These are phyloP conservation scores for Drosophila teissieri DNA, from an alignment of 1,140 invertebrate species.

Conservation along the genomic window DNA sequence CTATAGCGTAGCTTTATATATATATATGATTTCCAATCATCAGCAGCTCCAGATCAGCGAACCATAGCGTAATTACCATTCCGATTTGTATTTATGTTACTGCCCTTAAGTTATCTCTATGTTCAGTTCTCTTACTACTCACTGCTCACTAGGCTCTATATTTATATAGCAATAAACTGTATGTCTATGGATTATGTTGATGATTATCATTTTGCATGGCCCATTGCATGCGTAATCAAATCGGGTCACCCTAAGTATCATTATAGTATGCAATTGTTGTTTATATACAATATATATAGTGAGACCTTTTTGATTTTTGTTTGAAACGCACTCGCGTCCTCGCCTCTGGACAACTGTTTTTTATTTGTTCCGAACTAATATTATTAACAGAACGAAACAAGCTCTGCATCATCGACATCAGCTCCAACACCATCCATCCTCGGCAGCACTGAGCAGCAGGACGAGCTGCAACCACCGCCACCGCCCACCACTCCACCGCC, in stretches of 20 bases:
- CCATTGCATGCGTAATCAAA: conserved; percentile 60
- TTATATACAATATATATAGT: conserved; percentile 4
- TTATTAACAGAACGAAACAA: conserved; percentile 85
- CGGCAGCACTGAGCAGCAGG: conserved; percentile 32
- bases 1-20: conserved; percentile 29
- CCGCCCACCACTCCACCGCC: conserved; percentile 67
- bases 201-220: conserved; percentile 66
- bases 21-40: conserved; percentile 52
- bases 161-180: conserved; percentile 30
- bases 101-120: conserved; percentile 48
- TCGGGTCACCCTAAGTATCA: conserved; percentile 30
- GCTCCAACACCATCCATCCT: neutral
- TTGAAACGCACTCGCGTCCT: conserved; percentile 40
- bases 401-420: conserved; percentile 53
- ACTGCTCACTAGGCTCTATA: conserved; percentile 25
- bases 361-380: conserved; percentile 83
- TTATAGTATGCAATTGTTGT: conserved; percentile 50
- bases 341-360: conserved; percentile 57
- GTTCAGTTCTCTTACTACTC: conserved; percentile 32
- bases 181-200: conserved; percentile 45
- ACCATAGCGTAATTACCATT: conserved; percentile 45
- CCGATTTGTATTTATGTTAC: conserved; percentile 31
- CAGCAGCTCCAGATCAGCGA: conserved; percentile 46
- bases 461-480: conserved; percentile 62
- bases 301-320: conserved; percentile 63